Percentiles rank a stretch among this genome's conserved stretches.
Evolutionary conservation across 2,113 vertebrate genomes (phyloP).

Genomic region (zebrafish (Danio rerio)): GRCz12tu NC_133183.1:20102001-20102500

Average conservation of each 20-base stretch:
- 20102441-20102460: background rate
- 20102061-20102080: no score
- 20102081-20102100: no score
- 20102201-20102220: constrained; percentile 48
- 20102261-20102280: constrained; percentile 56
- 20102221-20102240: constrained; percentile 23
- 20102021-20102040: no score
- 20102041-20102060: no score
- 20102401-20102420: background rate
- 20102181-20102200: constrained; percentile 38
- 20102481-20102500: background rate
- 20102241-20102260: constrained; percentile 38
- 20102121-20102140: no score
- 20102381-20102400: background rate
- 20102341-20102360: constrained; percentile 48
- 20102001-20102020: no score
- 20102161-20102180: constrained; percentile 23
- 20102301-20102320: constrained; percentile 32
- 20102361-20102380: constrained; percentile 18
- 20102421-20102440: background rate
- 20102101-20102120: no score
- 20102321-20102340: constrained; percentile 54
- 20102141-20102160: background rate
- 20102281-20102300: constrained; percentile 25
- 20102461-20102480: constrained; percentile 1